Evolutionary conservation across 2,113 vertebrate genomes (phyloP).

Genomic region (Protomyctophum bolini): DNA sequence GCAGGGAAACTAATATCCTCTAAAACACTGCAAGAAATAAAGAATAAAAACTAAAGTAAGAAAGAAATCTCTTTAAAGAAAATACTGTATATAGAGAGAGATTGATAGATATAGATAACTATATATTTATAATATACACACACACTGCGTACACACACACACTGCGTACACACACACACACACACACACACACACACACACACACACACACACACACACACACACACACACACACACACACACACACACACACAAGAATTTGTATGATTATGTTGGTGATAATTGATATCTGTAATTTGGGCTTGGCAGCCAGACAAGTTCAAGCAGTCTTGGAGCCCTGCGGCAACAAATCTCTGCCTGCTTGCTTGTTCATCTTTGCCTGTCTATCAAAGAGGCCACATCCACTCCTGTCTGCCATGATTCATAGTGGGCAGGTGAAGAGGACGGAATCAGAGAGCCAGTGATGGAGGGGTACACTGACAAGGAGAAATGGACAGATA

Average conservation of each 20-base stretch:
- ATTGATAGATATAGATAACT: neutral
- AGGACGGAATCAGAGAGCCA: neutral
- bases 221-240: too few relatives aligned
- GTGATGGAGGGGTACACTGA: neutral
- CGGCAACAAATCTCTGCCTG: constrained; percentile 57
- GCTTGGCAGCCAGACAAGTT: constrained; percentile 56
- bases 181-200: too few relatives aligned
- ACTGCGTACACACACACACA: too few relatives aligned
- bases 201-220: too few relatives aligned
- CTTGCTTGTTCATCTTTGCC: constrained; percentile 48
- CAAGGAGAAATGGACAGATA: constrained; percentile 6
- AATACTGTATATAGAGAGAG: neutral
- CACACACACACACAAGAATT: too few relatives aligned
- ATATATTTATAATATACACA: neutral
- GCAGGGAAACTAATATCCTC: constrained; percentile 57
- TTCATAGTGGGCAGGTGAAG: constrained; percentile 42
- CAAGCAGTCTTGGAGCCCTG: constrained; percentile 43
- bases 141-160: too few relatives aligned
- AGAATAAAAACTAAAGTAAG: neutral
- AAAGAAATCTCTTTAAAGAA: neutral
- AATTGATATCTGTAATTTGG: constrained; percentile 27
- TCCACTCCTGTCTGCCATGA: constrained; percentile 47
- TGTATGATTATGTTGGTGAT: neutral
- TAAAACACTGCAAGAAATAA: constrained; percentile 45
- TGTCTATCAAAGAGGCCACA: constrained; percentile 42